Evolutionary conservation across 2,113 vertebrate species (phyloP).

Genomic region (Oncorhynchus nerka): DNA sequence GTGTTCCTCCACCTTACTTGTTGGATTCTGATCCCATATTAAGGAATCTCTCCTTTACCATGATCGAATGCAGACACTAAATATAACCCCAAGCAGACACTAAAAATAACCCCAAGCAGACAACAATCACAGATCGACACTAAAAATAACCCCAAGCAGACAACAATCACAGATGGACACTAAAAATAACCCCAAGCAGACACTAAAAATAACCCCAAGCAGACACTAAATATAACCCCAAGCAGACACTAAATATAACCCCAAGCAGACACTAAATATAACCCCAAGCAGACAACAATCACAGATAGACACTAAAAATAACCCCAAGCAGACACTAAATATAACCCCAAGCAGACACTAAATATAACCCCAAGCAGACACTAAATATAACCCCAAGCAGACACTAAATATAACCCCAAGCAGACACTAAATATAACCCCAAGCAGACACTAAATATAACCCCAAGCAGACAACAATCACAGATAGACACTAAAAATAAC

Average conservation of each 20-base stretch:
- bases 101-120: not conserved
- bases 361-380: constrained; percentile 13
- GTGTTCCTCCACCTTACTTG: too few species aligned
- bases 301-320: too few species aligned
- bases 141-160: constrained; percentile 14
- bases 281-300: too few species aligned
- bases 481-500: constrained; percentile 13
- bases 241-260: not conserved
- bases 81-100: too few species aligned
- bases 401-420: not conserved
- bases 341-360: not conserved
- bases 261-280: too few species aligned
- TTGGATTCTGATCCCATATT: too few species aligned
- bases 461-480: not conserved
- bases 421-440: too few species aligned
- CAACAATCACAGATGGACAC: not conserved
- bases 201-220: not conserved
- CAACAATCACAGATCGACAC: constrained; percentile 6
- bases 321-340: too few species aligned
- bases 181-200: not conserved
- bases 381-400: not conserved
- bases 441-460: too few species aligned
- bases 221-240: too few species aligned
- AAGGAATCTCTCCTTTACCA: too few species aligned
- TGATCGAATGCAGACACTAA: too few species aligned